Evolutionary conservation across 2,888 invertebrate species (phyloP).

Genomic region (Blastobasis lacticolella): DNA sequence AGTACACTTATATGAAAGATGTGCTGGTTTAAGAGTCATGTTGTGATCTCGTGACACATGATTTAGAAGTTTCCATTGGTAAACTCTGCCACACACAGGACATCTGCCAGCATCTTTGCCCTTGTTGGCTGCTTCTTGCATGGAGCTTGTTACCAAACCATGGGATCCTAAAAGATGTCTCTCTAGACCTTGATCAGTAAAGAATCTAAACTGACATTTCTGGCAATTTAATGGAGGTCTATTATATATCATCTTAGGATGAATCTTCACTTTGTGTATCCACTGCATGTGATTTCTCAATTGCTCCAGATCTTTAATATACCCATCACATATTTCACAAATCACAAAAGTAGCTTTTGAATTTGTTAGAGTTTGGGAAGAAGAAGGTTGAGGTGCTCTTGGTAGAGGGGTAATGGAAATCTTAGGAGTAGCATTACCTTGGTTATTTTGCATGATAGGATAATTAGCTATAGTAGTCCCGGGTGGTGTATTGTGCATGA

Average conservation of each 20-base stretch:
- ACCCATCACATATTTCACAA: slow-evolving; percentile 98
- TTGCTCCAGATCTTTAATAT: slow-evolving; percentile 96
- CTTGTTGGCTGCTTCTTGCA: slow-evolving; percentile 96
- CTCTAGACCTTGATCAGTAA: slow-evolving; percentile 97
- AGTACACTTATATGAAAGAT: slow-evolving; percentile 95
- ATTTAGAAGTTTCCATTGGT: slow-evolving; percentile 87
- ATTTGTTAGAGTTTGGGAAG: slow-evolving; percentile 49
- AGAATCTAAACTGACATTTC: slow-evolving; percentile 96
- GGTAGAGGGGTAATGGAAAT: slow-evolving; percentile 94
- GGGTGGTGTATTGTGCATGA: slow-evolving; percentile 75
- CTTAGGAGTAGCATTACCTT: slow-evolving; percentile 83
- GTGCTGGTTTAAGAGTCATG: slow-evolving; percentile 94
- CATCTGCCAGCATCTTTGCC: slow-evolving; percentile 96
- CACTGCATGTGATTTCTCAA: slow-evolving; percentile 97
- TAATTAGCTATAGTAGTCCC: slow-evolving; percentile 60
- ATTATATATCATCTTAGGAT: slow-evolving; percentile 97
- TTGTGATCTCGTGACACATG: slow-evolving; percentile 95
- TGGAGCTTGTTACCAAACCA: slow-evolving; percentile 94
- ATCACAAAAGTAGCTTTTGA: slow-evolving; percentile 92
- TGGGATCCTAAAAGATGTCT: slow-evolving; percentile 96
- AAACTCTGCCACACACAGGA: slow-evolving; percentile 94
- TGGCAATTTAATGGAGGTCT: slow-evolving; percentile 96
- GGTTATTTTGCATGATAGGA: slow-evolving; percentile 52
- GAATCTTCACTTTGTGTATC: slow-evolving; percentile 98
- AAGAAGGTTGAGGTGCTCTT: slow-evolving; percentile 74